These are phyloP conservation scores for Ifrita kowaldi DNA, from an alignment of 2,113 vertebrate species.

Conservation along the genomic window DNA sequence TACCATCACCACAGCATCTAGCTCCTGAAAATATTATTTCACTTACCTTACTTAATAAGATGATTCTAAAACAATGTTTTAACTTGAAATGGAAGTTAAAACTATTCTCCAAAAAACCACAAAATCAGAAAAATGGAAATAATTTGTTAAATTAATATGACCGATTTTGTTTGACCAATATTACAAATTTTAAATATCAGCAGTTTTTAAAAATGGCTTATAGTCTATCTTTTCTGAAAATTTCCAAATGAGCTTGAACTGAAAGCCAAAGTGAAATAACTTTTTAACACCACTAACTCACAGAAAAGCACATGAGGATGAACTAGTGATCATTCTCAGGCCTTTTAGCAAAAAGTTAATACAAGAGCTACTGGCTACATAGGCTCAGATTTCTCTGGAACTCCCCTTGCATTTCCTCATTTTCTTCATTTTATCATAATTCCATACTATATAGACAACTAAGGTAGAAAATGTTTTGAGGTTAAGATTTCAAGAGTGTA, in stretches of 20 bases:
- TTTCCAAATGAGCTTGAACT: not conserved
- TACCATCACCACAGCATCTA: not conserved
- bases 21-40: not conserved
- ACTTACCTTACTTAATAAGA: not conserved
- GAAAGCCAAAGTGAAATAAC: not conserved
- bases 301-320: not conserved
- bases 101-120: not conserved
- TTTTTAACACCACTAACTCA: not conserved
- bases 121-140: not conserved
- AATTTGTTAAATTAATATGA: not conserved
- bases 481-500: not conserved
- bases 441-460: not conserved
- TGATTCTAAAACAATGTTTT: not conserved
- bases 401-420: not conserved
- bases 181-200: not conserved
- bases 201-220: not conserved
- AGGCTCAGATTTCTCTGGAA: not conserved
- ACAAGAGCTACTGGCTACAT: not conserved
- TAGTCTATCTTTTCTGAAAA: not conserved
- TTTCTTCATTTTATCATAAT: not conserved
- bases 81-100: not conserved
- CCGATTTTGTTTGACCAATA: not conserved
- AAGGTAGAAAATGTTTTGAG: not conserved
- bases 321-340: not conserved
- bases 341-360: not conserved